Evolutionary conservation across 2,888 invertebrate genomes (phyloP).

Genomic region (Esperia sulphurella): DNA sequence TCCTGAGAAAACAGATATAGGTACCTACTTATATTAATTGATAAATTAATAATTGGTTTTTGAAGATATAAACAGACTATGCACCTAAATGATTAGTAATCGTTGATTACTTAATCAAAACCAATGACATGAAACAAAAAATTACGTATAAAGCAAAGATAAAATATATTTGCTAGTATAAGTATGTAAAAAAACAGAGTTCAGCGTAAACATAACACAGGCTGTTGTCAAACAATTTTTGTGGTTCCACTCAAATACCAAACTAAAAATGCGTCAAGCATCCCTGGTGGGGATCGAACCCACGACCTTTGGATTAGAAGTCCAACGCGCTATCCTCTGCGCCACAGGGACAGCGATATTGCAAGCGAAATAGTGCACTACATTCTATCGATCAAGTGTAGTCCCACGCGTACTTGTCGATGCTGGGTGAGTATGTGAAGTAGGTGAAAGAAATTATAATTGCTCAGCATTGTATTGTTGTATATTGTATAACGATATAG

Average conservation of each 20-base stretch:
- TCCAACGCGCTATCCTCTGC: slow-evolving; percentile 93
- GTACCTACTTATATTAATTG: too few species aligned
- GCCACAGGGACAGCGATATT: slow-evolving; percentile 83
- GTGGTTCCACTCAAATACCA: neutral
- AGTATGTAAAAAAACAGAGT: too few species aligned
- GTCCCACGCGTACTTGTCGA: slow-evolving; percentile 7
- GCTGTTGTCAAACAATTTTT: too few species aligned
- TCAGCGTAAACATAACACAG: too few species aligned
- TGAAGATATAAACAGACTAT: too few species aligned
- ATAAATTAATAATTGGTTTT: too few species aligned
- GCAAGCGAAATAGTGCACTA: slow-evolving; percentile 30
- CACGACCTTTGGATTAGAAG: slow-evolving; percentile 93
- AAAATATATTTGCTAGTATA: too few species aligned
- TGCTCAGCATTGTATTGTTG: neutral
- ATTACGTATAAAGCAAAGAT: too few species aligned
- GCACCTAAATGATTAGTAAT: too few species aligned
- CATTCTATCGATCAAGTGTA: slow-evolving; percentile 12
- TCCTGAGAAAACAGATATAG: too few species aligned
- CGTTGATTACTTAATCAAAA: too few species aligned
- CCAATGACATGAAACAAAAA: too few species aligned
- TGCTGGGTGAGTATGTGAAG: slow-evolving; percentile 7
- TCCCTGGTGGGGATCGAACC: slow-evolving; percentile 92
- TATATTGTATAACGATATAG: slow-evolving; percentile 5
- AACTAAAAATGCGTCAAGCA: slow-evolving; percentile 38
- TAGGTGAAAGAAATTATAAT: slow-evolving; percentile 7